phyloP scores from a whole-genome alignment of 2,888 invertebrate species.

The Agonopterix alstromeriana region DNA sequence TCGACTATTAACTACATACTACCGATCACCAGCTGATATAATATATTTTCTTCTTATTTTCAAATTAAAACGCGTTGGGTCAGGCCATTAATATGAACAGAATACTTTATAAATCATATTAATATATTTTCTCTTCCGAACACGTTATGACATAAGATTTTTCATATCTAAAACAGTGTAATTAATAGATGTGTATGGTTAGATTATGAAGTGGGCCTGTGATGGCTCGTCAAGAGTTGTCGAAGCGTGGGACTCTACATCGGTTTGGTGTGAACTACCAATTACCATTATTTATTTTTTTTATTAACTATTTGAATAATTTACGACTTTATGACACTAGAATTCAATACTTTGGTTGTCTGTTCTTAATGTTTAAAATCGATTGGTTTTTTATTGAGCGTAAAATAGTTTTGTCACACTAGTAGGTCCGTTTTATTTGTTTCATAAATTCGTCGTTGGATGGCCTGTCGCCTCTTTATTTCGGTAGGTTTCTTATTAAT shows the following conservation, averaged over 20 bases:
- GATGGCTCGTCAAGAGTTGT: constrained; percentile 24
- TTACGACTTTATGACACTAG: constrained; percentile 18
- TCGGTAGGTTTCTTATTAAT: constrained; percentile 33
- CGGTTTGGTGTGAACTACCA: constrained; percentile 53
- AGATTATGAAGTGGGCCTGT: constrained; percentile 37
- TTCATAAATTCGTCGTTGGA: constrained; percentile 31
- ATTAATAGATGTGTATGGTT: constrained; percentile 20
- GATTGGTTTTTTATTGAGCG: background rate
- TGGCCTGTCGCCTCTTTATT: constrained; percentile 5
- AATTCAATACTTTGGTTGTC: too few relatives aligned
- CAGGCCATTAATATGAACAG: constrained; percentile 20
- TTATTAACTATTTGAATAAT: constrained; percentile 40
- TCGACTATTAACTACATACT: constrained; percentile 16
- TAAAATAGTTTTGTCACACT: constrained; percentile 30
- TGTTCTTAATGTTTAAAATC: background rate
- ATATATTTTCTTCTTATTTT: constrained; percentile 22
- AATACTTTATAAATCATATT: constrained; percentile 32
- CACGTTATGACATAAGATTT: constrained; percentile 12
- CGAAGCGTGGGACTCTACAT: constrained; percentile 47
- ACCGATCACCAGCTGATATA: constrained; percentile 11
- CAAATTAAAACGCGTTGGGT: constrained; percentile 20
- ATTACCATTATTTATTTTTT: constrained; percentile 60
- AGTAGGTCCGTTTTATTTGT: constrained; percentile 41
- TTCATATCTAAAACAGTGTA: constrained; percentile 20
- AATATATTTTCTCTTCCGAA: constrained; percentile 19